Percentiles rank a stretch among this genome's conserved stretches.
phyloP scores from a whole-genome alignment of 2,888 invertebrate species.

The Diplolepis rosae region DNA sequence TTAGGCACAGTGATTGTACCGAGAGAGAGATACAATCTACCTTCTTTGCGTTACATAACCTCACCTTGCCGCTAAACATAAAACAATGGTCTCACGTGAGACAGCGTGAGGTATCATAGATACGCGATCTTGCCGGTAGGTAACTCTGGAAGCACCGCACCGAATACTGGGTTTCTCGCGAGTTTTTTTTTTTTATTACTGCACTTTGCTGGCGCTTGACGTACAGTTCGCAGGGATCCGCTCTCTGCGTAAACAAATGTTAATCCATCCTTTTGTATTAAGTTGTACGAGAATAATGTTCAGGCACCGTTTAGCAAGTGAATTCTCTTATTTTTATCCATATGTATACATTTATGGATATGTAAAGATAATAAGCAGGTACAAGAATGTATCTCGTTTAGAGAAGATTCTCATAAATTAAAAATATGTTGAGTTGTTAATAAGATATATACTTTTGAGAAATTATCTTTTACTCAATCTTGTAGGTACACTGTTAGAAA shows the following conservation, averaged over 20 bases:
- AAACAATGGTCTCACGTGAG: conserved; percentile 68
- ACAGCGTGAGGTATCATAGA: conserved; percentile 61
- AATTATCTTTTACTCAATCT: too few species aligned
- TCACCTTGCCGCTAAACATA: conserved; percentile 68
- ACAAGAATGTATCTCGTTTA: too few species aligned
- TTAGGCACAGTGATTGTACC: conserved; percentile 58
- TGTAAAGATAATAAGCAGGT: too few species aligned
- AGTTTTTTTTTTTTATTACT: conserved; percentile 49
- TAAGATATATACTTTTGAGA: too few species aligned
- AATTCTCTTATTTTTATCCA: background rate
- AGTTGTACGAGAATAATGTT: background rate
- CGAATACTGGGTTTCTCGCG: conserved; percentile 50
- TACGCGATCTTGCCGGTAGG: conserved; percentile 56
- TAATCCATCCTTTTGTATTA: background rate
- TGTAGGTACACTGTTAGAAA: too few species aligned
- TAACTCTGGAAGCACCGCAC: conserved; percentile 50
- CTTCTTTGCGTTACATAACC: conserved; percentile 65
- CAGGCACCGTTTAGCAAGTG: background rate
- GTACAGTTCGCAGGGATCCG: background rate
- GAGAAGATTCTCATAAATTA: too few species aligned
- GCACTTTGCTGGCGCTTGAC: conserved; percentile 32
- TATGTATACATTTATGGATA: too few species aligned
- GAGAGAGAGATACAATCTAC: conserved; percentile 58
- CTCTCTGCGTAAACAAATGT: background rate
- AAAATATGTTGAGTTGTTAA: too few species aligned